Evolutionary conservation across 2,797 vertebrate genomes (phyloP), one percentile per base, ranked within the genome.

Genomic region (Danio albolineatus): DNA sequence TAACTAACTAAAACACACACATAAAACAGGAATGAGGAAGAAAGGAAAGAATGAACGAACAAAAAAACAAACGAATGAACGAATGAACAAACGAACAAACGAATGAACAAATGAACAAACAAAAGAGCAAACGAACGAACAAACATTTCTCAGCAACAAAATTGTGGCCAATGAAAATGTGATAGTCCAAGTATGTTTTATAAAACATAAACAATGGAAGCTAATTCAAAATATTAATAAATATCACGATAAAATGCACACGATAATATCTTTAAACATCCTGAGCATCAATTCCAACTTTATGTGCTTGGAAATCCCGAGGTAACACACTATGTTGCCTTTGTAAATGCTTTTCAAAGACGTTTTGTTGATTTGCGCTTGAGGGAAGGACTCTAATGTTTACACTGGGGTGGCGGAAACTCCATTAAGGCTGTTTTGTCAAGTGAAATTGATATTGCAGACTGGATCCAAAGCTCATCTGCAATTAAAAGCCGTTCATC

Each of bases 401-500:
- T 90, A 88, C 87, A 80, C 80, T 67, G 7, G 82, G 83, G 76
- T 81, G 81, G 80, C 75, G 79, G 86, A 87, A 85, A 90, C 89
- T 90, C 84, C 82, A 92, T 91, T 91, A 92, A 89, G 78, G 82
- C 78, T 76, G 79, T 87, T 90, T 91, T 89, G 87, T 92, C 90
- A 90, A 89, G 89, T 82, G 85, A 89, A 92, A 92, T 90, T 90
- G 86, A 90, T 92, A 90, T 91, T 88, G 85, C 89, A 85, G 88
- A 91, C 87, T 72, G 78, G 78, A 86, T 91, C 88, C 91, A 89
- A 91, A 66, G 86, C 85, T 87, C 82, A 85, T 85, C 89, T 84
- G 88, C 89, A 92, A 92, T 92, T 92, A 92, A 89, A 87, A 83
- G 79, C 86, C 83, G 92, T 92, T 92, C 87, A 93, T 92, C 87